phyloP scores from a whole-genome alignment of 2,888 invertebrate species.

The Altica lythri region DNA sequence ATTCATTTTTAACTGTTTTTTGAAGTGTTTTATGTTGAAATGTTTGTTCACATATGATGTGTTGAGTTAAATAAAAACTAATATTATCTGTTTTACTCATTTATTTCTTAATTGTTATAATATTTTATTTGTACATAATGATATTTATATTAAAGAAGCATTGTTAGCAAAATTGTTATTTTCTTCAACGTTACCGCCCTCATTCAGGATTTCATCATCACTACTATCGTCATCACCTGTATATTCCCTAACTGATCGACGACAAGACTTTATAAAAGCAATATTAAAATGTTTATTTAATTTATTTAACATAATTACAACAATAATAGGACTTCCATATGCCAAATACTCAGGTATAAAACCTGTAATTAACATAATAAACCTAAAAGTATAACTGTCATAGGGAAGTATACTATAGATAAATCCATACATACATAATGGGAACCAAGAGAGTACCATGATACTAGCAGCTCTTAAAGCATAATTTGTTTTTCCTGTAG shows the following conservation, averaged over 20 bases:
- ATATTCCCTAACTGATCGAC: neutral
- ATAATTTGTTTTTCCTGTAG: neutral
- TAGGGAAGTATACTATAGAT: neutral
- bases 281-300: neutral
- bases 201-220: neutral
- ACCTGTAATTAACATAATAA: neutral
- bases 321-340: neutral
- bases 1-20: too few species aligned
- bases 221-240: neutral
- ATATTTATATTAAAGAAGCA: neutral
- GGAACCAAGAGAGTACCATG: slow-evolving; percentile 1
- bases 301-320: neutral
- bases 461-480: neutral
- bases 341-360: neutral
- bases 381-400: neutral
- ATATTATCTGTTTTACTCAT: too few species aligned
- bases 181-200: neutral
- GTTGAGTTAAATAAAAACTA: too few species aligned
- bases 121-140: too few species aligned
- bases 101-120: too few species aligned
- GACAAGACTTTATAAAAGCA: neutral
- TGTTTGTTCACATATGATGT: too few species aligned
- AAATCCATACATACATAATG: neutral
- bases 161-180: neutral
- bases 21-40: too few species aligned